phyloP scores from a whole-genome alignment of 30 jellyfish, hydroid and myxozoan genomes.

The Hydractinia symbiolongicarpus region DNA sequence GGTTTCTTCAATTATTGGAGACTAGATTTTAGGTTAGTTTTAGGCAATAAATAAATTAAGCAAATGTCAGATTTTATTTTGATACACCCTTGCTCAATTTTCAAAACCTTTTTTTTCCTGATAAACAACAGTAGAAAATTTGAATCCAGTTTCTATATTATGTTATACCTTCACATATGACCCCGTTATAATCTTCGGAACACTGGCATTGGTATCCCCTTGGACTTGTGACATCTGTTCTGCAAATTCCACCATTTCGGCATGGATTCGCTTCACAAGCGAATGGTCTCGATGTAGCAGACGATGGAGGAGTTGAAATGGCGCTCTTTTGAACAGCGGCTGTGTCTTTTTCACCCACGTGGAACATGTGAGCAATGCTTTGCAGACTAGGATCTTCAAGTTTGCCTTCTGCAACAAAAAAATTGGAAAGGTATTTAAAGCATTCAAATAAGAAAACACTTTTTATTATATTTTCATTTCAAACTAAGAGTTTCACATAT shows the following conservation, averaged over 20 bases:
- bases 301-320: constrained; percentile 47
- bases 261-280: constrained; percentile 81
- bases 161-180: constrained; percentile 74
- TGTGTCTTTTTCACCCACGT: constrained; percentile 25
- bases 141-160: too few species aligned
- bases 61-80: too few species aligned
- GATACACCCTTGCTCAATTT: too few species aligned
- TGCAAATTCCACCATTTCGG: constrained; percentile 69
- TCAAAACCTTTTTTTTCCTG: too few species aligned
- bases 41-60: too few species aligned
- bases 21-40: too few species aligned
- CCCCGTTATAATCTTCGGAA: constrained; percentile 59
- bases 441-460: too few species aligned
- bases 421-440: too few species aligned
- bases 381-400: constrained; percentile 13
- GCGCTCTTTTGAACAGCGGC: constrained; percentile 40
- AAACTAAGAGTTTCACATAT: too few species aligned
- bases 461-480: too few species aligned
- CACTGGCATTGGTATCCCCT: constrained; percentile 79
- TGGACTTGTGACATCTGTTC: constrained; percentile 53
- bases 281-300: background rate
- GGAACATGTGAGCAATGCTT: constrained; percentile 22
- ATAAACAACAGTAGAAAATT: too few species aligned
- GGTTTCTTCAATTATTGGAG: too few species aligned
- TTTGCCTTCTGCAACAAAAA: background rate